A percentile compares a stretch with the other conserved stretches of the same genome.
Conservation (phyloP, 2,888 invertebrate species). For the Nineta flava region DNA sequence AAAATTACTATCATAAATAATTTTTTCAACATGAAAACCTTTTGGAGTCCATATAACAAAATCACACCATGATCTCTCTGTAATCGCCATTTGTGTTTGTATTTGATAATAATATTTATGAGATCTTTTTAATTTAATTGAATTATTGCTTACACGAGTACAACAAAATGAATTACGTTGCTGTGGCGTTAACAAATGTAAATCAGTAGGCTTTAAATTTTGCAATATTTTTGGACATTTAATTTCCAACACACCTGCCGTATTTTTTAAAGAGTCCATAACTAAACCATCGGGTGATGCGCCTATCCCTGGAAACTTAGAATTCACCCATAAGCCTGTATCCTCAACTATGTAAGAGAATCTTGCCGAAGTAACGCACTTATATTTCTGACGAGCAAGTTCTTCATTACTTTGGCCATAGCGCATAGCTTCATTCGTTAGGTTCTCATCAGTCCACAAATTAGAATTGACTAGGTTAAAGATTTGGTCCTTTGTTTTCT, state of each 20-base stretch:
- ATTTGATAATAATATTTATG: conserved; percentile 14
- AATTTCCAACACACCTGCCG: no score
- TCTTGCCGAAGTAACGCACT: conserved; percentile 4
- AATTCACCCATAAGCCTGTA: conserved; percentile 11
- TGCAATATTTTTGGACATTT: conserved; percentile 13
- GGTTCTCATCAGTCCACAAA: background rate
- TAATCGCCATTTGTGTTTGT: conserved; percentile 14
- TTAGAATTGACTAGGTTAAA: conserved; percentile 7
- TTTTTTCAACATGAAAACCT: conserved; percentile 11
- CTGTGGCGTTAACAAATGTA: conserved; percentile 10
- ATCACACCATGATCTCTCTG: no score
- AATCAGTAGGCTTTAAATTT: conserved; percentile 10
- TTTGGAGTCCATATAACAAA: conserved; percentile 13
- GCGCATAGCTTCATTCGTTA: background rate
- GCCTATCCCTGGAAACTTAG: conserved; percentile 9
- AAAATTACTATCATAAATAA: conserved; percentile 10
- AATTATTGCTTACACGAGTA: conserved; percentile 1
- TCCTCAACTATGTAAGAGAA: conserved; percentile 8
- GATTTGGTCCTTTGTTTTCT: conserved; percentile 10
- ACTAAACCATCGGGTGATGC: conserved; percentile 8
- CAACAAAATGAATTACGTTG: conserved; percentile 12
- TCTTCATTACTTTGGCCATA: conserved; percentile 12
- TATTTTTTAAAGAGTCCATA: conserved; percentile 7
- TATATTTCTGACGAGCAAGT: conserved; percentile 2
- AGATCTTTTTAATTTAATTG: conserved; percentile 10